phyloP scores from a whole-genome alignment of 2,888 invertebrate species.

The Halictus ligatus region DNA sequence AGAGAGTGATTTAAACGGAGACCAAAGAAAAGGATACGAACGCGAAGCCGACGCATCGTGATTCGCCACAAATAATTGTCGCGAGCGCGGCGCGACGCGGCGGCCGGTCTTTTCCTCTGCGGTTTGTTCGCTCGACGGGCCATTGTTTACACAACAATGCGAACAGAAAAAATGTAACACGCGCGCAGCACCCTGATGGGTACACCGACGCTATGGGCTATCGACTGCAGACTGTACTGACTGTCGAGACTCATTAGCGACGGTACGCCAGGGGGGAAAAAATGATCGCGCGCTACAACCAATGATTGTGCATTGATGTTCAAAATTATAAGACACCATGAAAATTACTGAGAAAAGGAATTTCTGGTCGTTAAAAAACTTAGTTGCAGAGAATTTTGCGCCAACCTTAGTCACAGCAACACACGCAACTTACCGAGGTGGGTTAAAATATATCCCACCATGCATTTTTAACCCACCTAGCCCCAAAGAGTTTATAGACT shows the following conservation, averaged over 20 bases:
- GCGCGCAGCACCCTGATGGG: neutral
- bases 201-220: neutral
- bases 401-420: no score
- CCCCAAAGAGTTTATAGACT: no score
- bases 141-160: conserved; percentile 38
- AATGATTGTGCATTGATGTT: neutral
- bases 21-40: conserved; percentile 42
- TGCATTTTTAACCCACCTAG: no score
- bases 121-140: neutral
- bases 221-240: neutral
- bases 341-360: neutral
- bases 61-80: conserved; percentile 27
- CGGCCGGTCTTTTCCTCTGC: neutral
- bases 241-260: neutral
- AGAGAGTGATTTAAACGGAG: conserved; percentile 43
- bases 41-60: conserved; percentile 21
- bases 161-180: neutral
- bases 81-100: neutral
- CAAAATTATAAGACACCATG: neutral
- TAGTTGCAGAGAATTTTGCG: no score
- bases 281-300: neutral
- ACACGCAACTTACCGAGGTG: no score
- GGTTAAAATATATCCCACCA: no score
- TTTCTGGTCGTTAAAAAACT: no score
- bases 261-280: neutral